A percentile compares a stretch with the other conserved stretches of the same genome.
phyloP scores from a whole-genome alignment of 2,797 vertebrate species.

The Lemur catta region DNA sequence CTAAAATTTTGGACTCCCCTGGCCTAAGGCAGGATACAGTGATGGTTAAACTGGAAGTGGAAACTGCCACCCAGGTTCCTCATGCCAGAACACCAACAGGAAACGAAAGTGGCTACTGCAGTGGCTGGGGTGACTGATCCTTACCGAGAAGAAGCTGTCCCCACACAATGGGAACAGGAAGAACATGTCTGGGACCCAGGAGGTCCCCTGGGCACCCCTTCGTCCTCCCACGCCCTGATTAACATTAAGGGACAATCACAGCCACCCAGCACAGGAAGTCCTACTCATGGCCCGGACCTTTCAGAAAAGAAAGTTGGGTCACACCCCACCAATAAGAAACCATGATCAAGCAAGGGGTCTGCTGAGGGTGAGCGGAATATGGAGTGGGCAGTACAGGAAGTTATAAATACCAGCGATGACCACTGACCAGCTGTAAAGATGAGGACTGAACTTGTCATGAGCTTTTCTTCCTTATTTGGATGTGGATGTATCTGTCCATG shows the following conservation, averaged over 20 bases:
- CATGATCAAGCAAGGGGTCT: background rate
- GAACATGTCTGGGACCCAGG: accelerated
- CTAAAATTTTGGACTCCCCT: background rate
- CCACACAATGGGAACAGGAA: background rate
- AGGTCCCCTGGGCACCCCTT: background rate
- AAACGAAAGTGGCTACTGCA: background rate
- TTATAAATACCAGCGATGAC: accelerated
- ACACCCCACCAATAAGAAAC: no score
- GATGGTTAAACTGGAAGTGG: background rate
- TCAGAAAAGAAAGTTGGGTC: background rate
- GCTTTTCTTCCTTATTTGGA: background rate
- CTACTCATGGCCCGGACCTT: background rate
- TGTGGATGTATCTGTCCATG: accelerated
- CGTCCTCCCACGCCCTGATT: background rate
- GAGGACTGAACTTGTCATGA: accelerated
- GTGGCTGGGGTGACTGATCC: background rate
- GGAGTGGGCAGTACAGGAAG: background rate
- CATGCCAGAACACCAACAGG: background rate
- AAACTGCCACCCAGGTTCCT: background rate
- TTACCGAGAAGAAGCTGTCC: no score
- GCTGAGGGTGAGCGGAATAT: background rate
- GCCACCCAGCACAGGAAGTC: background rate
- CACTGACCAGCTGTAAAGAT: accelerated
- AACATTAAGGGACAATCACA: background rate
- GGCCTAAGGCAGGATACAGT: background rate